Base-by-base conservation (phyloP, 1,140 invertebrate genomes). In the Pachyrhynchus sulphureomaculatus region DNA sequence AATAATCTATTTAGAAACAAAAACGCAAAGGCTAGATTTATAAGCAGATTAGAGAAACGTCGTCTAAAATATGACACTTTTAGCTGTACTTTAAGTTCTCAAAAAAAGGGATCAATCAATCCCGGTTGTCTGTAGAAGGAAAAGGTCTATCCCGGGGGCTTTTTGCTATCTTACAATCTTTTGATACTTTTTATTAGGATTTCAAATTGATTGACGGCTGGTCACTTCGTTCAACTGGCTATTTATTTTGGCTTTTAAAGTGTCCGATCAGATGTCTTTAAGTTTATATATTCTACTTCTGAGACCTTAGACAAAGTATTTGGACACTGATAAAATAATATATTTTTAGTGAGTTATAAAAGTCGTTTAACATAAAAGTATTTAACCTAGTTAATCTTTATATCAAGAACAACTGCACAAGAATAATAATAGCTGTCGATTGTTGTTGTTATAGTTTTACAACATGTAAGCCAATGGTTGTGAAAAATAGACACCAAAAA, bases 11-110 rank as follows among this genome's bases (percentile, higher is more conserved):
- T 29, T 29, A 6, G 26, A 29, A 29, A 29, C 26, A 29, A 29
- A 29, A 29, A 29, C 2, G 1, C 8, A 29, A 29, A 10, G 26
- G 1, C 12, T 10, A 41, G 37, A 41, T 41, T 41, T 41, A 41
- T 41, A 41, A 41, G 15, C 15, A 15, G 20, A 41, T 17, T 17
- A 41, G 37, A 29, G 26, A 29, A 29, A 29, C 26, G 26, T 2
- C 26, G 26, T 29, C 10, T 45, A 45, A 45, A 45, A 45, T 45
- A 45, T 45, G 42, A 45, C 42, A 45, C 42, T 45, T 45, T 45
- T 45, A 45, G 17, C 42, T 45, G 21, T 45, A n/a, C 10, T 21
- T 24, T 5, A 20, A 24, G 9, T 23, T 45, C 4, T 8, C 23
- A 21, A 10, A 45, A 45, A 45, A 45, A 12, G 41, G 23, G 21